Evolutionary conservation across 2,888 invertebrate genomes (phyloP).

Genomic region (Seira ritae): DNA sequence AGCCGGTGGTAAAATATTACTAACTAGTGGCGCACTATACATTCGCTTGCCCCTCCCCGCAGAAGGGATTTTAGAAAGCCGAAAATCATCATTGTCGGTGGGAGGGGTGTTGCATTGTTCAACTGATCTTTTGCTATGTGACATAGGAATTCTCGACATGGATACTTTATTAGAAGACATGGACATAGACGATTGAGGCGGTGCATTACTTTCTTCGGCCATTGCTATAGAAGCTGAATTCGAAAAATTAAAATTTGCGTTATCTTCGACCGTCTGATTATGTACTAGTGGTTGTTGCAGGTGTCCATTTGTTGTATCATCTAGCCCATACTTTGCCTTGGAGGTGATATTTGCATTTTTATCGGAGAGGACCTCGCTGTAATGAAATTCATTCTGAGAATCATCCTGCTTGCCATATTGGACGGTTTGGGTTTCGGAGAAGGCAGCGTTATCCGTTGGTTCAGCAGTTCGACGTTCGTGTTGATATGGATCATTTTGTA

Average conservation of each 20-base stretch:
- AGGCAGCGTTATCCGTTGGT: constrained; percentile 20
- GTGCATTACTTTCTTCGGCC: background rate
- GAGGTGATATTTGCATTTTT: constrained; percentile 40
- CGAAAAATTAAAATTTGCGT: background rate
- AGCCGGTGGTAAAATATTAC: background rate
- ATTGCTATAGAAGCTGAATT: background rate
- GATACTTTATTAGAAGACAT: background rate
- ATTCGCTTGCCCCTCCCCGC: background rate
- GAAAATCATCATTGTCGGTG: background rate
- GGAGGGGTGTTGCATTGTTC: background rate
- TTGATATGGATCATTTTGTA: constrained; percentile 19
- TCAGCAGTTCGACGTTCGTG: background rate
- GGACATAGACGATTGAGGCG: background rate
- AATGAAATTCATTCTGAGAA: constrained; percentile 19
- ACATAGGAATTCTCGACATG: background rate
- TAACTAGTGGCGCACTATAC: background rate
- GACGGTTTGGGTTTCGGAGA: constrained; percentile 22
- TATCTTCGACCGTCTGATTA: background rate
- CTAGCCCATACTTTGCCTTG: constrained; percentile 15
- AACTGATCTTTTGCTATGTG: background rate
- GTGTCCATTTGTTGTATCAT: background rate
- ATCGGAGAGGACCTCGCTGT: constrained; percentile 29
- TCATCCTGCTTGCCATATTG: background rate
- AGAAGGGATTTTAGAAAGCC: background rate
- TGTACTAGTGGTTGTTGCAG: background rate